Evolutionary conservation across 2,888 invertebrate genomes (phyloP).

Genomic region (Lomographa bimaculata): DNA sequence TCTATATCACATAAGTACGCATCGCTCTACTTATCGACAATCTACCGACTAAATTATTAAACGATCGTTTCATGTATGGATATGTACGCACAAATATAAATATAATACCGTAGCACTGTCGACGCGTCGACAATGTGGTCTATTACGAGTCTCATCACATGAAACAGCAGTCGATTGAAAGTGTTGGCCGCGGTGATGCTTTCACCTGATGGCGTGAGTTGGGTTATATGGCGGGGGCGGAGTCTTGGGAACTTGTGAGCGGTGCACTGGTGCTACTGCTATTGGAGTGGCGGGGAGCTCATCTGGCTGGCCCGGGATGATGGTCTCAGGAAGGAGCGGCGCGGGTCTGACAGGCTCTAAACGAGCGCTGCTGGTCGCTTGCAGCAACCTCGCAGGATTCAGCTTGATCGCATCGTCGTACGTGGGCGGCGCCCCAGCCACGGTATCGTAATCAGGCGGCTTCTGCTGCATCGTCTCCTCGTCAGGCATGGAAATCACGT

Average conservation of each 20-base stretch:
- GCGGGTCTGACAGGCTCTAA: constrained; percentile 39
- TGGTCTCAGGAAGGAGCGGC: constrained; percentile 41
- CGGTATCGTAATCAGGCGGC: constrained; percentile 88
- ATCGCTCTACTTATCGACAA: constrained; percentile 54
- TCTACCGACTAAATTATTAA: constrained; percentile 51
- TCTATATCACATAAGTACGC: constrained; percentile 82
- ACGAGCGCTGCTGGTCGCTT: constrained; percentile 61
- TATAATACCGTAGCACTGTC: constrained; percentile 67
- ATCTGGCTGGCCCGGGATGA: constrained; percentile 66
- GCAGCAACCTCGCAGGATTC: constrained; percentile 83
- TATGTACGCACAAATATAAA: constrained; percentile 64
- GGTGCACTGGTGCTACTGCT: constrained; percentile 59
- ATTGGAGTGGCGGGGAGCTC: constrained; percentile 36
- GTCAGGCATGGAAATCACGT: constrained; percentile 85
- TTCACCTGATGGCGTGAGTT: constrained; percentile 79
- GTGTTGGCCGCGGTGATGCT: constrained; percentile 50
- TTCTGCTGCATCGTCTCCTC: constrained; percentile 85
- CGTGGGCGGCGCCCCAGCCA: constrained; percentile 87
- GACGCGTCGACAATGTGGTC: constrained; percentile 46
- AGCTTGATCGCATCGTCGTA: constrained; percentile 89
- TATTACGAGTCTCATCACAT: constrained; percentile 70
- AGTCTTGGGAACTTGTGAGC: constrained; percentile 71
- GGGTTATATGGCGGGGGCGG: constrained; percentile 80
- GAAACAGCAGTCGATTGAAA: constrained; percentile 80
- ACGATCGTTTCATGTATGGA: constrained; percentile 66